phyloP scores from a whole-genome alignment of 2,888 invertebrate genomes.

The Drosophila testacea region DNA sequence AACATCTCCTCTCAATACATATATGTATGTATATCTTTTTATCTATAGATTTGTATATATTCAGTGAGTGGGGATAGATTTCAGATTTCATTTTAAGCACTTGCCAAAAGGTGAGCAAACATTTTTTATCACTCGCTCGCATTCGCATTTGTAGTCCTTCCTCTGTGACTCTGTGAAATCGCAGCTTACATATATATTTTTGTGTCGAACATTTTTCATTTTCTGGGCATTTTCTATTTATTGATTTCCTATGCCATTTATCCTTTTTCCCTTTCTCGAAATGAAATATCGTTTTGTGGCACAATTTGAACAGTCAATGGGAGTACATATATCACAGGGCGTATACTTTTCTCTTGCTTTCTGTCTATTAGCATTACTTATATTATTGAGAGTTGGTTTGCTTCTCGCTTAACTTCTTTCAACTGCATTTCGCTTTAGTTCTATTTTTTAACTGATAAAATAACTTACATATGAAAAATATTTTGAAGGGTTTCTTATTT shows the following conservation, averaged over 20 bases:
- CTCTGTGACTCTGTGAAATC: slow-evolving; percentile 17
- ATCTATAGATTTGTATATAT: slow-evolving; percentile 3
- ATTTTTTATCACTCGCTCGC: slow-evolving; percentile 3
- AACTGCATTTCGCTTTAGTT: not conserved
- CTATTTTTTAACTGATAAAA: too few relatives aligned
- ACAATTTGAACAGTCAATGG: not conserved
- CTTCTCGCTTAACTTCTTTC: not conserved
- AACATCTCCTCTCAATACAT: not conserved
- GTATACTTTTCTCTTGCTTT: not conserved
- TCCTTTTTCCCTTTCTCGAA: not conserved
- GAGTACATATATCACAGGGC: too few relatives aligned
- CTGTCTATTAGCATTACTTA: slow-evolving; percentile 1
- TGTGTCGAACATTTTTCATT: slow-evolving; percentile 4
- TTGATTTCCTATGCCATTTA: slow-evolving; percentile 1
- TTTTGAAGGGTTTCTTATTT: too few relatives aligned
- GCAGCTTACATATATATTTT: slow-evolving; percentile 8
- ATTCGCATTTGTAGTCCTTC: not conserved
- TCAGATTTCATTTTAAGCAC: slow-evolving; percentile 33
- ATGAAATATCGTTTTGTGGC: slow-evolving; percentile 17
- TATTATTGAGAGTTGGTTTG: not conserved
- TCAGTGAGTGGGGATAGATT: slow-evolving; percentile 18
- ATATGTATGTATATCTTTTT: not conserved
- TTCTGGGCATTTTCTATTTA: slow-evolving; percentile 6
- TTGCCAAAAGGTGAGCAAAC: slow-evolving; percentile 32
- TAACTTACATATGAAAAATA: too few relatives aligned